Evolutionary conservation across 2,797 vertebrate genomes (phyloP).

Genomic region (Podarcis lilfordi): DNA sequence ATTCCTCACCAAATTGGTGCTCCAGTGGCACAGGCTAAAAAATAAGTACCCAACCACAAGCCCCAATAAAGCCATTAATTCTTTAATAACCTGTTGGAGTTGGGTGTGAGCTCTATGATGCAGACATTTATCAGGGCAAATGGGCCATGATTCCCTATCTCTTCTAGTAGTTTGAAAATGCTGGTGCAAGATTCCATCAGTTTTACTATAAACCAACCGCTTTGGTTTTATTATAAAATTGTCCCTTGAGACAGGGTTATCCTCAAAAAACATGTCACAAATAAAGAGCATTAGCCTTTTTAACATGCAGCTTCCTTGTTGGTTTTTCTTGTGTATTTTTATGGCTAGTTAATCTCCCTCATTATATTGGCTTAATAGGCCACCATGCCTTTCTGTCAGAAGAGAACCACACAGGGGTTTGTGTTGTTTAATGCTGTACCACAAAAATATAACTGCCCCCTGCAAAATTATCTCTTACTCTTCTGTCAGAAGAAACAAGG

Average conservation of each 20-base stretch:
- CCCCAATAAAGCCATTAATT: not conserved
- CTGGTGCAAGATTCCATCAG: not conserved
- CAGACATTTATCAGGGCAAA: not conserved
- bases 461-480: not conserved
- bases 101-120: not conserved
- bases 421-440: not conserved
- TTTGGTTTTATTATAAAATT: not conserved
- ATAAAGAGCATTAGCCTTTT: not conserved
- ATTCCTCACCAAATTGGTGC: not conserved
- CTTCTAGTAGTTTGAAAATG: not conserved
- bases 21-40: slow-evolving; percentile 7
- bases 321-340: not conserved
- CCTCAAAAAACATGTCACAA: not conserved
- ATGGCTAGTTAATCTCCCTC: not conserved
- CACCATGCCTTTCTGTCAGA: not conserved
- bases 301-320: not conserved
- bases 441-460: too few relatives aligned
- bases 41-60: slow-evolving; percentile 16
- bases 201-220: not conserved
- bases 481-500: not conserved
- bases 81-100: not conserved
- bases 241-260: too few relatives aligned
- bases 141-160: not conserved
- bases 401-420: not conserved
- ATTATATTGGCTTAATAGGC: not conserved